Percentiles rank a stretch among this genome's conserved stretches.
These are phyloP conservation scores for Trissolcus basalis DNA, from an alignment of 1,140 invertebrate genomes.

Conservation along the genomic window DNA sequence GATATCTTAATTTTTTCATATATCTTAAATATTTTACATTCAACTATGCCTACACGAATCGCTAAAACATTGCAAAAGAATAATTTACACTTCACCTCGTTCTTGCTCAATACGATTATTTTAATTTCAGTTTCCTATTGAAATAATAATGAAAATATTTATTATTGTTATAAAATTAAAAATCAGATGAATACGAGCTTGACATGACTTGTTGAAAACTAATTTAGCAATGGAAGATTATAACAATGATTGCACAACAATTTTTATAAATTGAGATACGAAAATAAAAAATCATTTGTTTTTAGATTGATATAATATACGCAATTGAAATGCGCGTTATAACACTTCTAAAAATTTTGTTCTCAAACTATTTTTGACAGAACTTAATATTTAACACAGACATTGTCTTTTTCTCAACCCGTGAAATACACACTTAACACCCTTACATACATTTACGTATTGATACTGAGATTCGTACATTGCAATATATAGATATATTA, in stretches of 20 bases:
- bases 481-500: constrained; percentile 36
- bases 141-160: not conserved
- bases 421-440: constrained; percentile 22
- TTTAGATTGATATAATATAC: too few species aligned
- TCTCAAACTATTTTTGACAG: constrained; percentile 1
- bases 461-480: constrained; percentile 38
- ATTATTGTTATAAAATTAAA: constrained; percentile 1
- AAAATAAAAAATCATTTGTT: too few species aligned
- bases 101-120: constrained; percentile 7
- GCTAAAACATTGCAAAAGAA: constrained; percentile 51
- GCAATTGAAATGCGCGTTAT: too few species aligned
- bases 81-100: constrained; percentile 43
- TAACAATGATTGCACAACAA: too few species aligned
- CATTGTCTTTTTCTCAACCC: constrained; percentile 19
- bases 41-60: constrained; percentile 48
- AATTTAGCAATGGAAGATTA: too few species aligned
- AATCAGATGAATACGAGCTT: too few species aligned
- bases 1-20: constrained; percentile 55
- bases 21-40: constrained; percentile 57
- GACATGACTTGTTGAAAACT: too few species aligned
- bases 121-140: constrained; percentile 5
- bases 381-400: constrained; percentile 16
- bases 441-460: constrained; percentile 31
- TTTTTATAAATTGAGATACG: too few species aligned
- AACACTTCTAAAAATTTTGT: constrained; percentile 4